Percentiles rank a stretch among this genome's conserved stretches.
Evolutionary conservation across 1,140 invertebrate species (phyloP).

Genomic region (Globodera ellingtonae): DNA sequence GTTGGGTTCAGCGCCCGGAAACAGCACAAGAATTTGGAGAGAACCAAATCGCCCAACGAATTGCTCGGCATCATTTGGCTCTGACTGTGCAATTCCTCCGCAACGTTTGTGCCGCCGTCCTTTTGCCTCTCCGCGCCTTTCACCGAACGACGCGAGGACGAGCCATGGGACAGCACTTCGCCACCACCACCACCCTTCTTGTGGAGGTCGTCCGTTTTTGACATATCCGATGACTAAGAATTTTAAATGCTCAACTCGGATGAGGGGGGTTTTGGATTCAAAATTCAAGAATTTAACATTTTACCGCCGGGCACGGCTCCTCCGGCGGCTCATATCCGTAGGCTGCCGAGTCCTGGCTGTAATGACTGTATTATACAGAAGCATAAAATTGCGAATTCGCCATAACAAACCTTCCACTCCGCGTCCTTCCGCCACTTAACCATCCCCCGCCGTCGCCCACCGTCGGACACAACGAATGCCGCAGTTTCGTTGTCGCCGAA

Average conservation of each 20-base stretch:
- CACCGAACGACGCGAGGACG: neutral
- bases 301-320: neutral
- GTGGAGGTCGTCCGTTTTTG: neutral
- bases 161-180: neutral
- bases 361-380: neutral
- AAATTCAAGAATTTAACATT: neutral
- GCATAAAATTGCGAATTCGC: no score
- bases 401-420: conserved; percentile 1
- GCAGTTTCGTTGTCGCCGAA: neutral
- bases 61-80: conserved; percentile 16
- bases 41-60: conserved; percentile 10
- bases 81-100: neutral
- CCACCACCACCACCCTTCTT: neutral
- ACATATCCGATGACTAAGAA: neutral
- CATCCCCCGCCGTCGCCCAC: conserved; percentile 20
- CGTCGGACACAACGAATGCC: conserved; percentile 22
- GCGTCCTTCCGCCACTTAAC: conserved; percentile 14
- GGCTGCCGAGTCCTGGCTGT: conserved; percentile 24
- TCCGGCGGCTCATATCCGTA: conserved; percentile 23
- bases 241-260: no score
- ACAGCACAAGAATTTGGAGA: conserved; percentile 32
- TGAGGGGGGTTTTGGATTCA: no score
- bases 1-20: conserved; percentile 15
- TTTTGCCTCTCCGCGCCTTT: neutral
- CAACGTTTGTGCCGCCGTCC: neutral